Evolutionary conservation across 2,113 vertebrate species (phyloP), one percentile per base, ranked within the genome.

Genomic region (Tautogolabrus adspersus): DNA sequence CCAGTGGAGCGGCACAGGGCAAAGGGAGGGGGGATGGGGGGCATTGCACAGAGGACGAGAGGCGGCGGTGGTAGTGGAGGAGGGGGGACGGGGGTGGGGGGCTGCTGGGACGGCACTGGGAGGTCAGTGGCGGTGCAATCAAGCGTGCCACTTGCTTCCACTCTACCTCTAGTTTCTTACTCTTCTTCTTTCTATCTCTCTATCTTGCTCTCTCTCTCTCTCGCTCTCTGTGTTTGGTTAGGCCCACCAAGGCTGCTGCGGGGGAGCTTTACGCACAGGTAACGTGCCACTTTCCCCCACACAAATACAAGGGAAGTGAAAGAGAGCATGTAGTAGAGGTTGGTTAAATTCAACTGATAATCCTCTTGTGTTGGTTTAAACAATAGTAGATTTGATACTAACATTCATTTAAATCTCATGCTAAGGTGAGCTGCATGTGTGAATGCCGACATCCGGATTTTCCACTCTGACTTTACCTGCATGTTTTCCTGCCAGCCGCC

Each of bases 1-100:
- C 89, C 93, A 93, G 80, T 94, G 94, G 88, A 94, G 93, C 94
- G 88, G 89, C 92, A 91, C 89, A 91, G 87, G 87, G 88, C 68
- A 57, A 72, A 69, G 66, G 79, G 73, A 56, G 56, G 42, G 73
- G 66, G 70, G 8, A 16, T 66, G 34, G 71, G 63, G 64, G 12
- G 87, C 26, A 77, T 79, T 56, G 77, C 84, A 82, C 65, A 72
- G 84, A 88, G 91, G 82, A 81, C 57, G 71, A 87, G 80, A 77
- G 84, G 82, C 73, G 75, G 86, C 26, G 81, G 83, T 62, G 83
- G 70, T 37, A 78, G 72, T 51, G 64, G 79, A 42, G 44, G 46
- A 19, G 55, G 16, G n/a, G 47, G 47, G 79, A 38, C 38, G 46
- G 26, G 60, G 15, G 19, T 40, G 47, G 22, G 52, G 79, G 72